These are phyloP conservation scores for Andrena chrysosceles DNA, from an alignment of 2,888 invertebrate species.

Conservation along the genomic window DNA sequence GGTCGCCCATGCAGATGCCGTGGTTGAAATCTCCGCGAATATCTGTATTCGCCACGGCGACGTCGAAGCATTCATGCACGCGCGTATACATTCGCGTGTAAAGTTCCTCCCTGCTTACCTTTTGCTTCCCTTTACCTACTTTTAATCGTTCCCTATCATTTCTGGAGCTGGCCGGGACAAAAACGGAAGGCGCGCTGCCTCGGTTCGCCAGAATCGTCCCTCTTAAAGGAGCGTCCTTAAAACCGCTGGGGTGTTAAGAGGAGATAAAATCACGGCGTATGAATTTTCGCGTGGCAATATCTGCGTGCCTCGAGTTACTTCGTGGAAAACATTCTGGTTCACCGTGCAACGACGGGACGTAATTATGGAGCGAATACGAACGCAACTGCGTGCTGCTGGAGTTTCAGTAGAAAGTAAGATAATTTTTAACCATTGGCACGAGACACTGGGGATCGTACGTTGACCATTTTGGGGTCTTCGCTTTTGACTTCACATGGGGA, in stretches of 20 bases:
- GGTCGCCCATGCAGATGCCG: constrained; percentile 19
- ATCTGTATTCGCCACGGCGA: background rate
- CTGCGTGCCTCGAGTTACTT: constrained; percentile 26
- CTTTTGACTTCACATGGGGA: too few species aligned
- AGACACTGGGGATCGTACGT: background rate
- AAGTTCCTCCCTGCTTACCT: constrained; percentile 10
- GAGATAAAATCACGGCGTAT: constrained; percentile 37
- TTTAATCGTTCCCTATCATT: constrained; percentile 44
- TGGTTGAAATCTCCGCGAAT: constrained; percentile 33
- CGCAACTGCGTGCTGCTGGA: constrained; percentile 8
- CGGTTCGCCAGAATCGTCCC: constrained; percentile 14
- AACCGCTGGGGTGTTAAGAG: constrained; percentile 36
- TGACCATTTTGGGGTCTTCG: background rate
- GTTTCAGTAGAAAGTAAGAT: constrained; percentile 27
- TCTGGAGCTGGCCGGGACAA: constrained; percentile 21
- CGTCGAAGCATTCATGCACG: background rate
- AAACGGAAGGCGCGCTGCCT: constrained; percentile 20
- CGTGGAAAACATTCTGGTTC: constrained; percentile 40
- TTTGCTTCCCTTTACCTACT: background rate
- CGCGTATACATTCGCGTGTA: background rate
- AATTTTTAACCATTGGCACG: constrained; percentile 19
- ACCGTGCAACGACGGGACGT: constrained; percentile 29
- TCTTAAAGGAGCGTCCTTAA: constrained; percentile 32
- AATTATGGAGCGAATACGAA: constrained; percentile 27
- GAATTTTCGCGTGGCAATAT: constrained; percentile 24